Conservation (phyloP, 1,140 invertebrate genomes). For the Drosophila busckii region DNA sequence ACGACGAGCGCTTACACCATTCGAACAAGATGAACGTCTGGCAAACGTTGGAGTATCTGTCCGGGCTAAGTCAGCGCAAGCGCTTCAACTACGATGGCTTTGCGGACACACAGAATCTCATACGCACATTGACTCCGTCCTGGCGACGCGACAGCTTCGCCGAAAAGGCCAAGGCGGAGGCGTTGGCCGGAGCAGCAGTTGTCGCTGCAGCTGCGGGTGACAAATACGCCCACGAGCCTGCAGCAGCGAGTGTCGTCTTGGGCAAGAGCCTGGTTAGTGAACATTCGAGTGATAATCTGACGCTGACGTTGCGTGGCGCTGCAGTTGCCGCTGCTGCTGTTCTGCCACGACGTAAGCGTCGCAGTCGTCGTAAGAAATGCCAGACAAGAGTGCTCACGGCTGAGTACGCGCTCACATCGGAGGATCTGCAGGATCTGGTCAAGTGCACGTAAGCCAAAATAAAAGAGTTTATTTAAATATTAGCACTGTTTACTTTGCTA, state of each 20-base stretch:
- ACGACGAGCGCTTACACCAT: constrained; percentile 66
- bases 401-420: constrained; percentile 57
- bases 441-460: constrained; percentile 78
- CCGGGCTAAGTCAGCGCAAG: constrained; percentile 61
- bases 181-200: neutral
- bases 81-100: constrained; percentile 74
- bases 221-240: constrained; percentile 41
- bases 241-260: constrained; percentile 12
- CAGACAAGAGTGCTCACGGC: too few relatives aligned
- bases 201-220: neutral
- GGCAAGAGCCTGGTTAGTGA: constrained; percentile 22
- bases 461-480: too few relatives aligned
- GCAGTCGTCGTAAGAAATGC: too few relatives aligned
- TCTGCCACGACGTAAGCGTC: constrained; percentile 2
- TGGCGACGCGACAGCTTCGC: constrained; percentile 70
- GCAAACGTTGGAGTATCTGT: constrained; percentile 72
- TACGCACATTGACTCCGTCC: constrained; percentile 65
- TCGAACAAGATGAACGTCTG: constrained; percentile 77
- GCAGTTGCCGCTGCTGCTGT: neutral
- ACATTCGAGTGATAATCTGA: constrained; percentile 36
- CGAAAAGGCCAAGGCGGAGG: constrained; percentile 54
- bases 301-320: neutral
- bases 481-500: too few relatives aligned
- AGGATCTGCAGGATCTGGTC: constrained; percentile 65
- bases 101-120: constrained; percentile 61